Percentiles rank a stretch among this genome's conserved stretches.
phyloP scores from a whole-genome alignment of 2,797 vertebrate genomes.

The Streptopelia turtur region DNA sequence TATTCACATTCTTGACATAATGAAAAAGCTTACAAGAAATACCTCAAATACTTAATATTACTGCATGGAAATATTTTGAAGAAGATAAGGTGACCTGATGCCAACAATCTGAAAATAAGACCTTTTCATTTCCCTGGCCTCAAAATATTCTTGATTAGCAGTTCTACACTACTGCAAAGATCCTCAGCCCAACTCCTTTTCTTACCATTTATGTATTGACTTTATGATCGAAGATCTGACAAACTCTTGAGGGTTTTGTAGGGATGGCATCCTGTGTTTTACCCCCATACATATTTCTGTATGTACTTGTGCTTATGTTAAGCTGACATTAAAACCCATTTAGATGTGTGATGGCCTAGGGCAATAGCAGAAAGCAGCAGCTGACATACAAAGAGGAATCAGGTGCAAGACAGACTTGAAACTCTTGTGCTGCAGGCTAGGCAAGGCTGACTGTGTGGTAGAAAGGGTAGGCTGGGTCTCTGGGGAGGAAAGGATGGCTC shows the following conservation, averaged over 20 bases:
- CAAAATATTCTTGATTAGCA: neutral
- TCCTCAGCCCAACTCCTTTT: neutral
- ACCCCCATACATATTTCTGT: neutral
- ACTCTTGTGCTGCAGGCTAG: neutral
- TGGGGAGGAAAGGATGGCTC: neutral
- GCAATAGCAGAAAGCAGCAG: neutral
- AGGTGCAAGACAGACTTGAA: slow-evolving; percentile 4
- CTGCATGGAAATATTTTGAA: neutral
- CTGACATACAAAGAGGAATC: slow-evolving; percentile 2
- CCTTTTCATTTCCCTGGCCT: neutral
- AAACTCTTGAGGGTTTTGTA: neutral
- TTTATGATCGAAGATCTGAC: neutral
- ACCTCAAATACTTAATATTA: neutral
- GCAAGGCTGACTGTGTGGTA: neutral
- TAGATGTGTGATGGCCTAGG: neutral
- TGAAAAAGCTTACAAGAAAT: neutral
- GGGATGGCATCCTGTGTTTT: neutral
- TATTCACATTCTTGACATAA: neutral
- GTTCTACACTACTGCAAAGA: neutral
- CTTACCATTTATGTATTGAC: neutral
- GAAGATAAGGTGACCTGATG: neutral
- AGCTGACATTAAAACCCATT: neutral
- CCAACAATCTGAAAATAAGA: neutral
- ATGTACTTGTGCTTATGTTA: neutral
- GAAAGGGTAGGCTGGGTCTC: slow-evolving; percentile 18